Evolutionary conservation across 2,888 invertebrate species (phyloP), one percentile per base, ranked within the genome.

Genomic region (Drosophila rellima): DNA sequence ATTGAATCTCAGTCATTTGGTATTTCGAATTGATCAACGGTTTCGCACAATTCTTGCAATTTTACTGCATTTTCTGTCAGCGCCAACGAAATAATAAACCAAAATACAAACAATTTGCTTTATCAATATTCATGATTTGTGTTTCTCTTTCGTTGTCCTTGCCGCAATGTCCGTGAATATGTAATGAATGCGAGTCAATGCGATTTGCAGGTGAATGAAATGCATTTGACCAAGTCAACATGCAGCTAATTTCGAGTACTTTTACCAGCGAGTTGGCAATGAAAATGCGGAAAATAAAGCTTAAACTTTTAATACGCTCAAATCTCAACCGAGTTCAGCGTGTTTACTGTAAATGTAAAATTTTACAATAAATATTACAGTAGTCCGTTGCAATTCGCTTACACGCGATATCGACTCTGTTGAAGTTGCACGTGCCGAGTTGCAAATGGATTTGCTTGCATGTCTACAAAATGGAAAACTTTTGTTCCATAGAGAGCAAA

Each of bases 71-170:
- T 64, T 69, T 61, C 60, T 61, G 64, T 59, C 71, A 64, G 42
- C 42, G 54, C 17, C 23, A 69, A 62, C 65, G 59, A 72, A 68
- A 64, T 72, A 87, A 75, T 75, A 72, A 77, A 72, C 65, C 67
- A 17, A 64, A 77, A 65, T 64, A 50, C 80, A 80, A 74, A 78
- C 78, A 77, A 85, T 88, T 88, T 69, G 80, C 74, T 70, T 70
- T 80, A 80, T 85, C 74, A 88, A 83, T 83, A 88, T 83, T 88
- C 88, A 83, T 85, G 86, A 77, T 66, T 61, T 62, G 15, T 20
- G 18, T 18, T 45, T 63, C 35, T 13, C 29, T 47, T 15, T 37
- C 26, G 29, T 31, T 63, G 56, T 8, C 39, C 18, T 40, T 51
- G 70, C 57, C 50, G 55, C 61, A 79, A 64, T 66, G 74, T 59